Percentiles rank a stretch among this genome's conserved stretches.
Conservation (phyloP, 2,113 vertebrate genomes). For the Laticauda laticaudata region DNA sequence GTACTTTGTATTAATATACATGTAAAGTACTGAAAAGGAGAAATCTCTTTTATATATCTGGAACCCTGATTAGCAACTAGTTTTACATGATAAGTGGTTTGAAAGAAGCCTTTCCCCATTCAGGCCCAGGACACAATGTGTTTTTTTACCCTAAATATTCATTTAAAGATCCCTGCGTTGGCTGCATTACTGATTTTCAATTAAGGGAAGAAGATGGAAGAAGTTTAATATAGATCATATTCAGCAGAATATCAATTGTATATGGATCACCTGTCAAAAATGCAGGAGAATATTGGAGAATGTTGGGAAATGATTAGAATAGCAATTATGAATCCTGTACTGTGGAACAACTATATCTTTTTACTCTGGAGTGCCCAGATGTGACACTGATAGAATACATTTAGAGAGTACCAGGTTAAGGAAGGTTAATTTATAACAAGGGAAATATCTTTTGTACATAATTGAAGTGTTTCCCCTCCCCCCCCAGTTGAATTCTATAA, state of each 20-base stretch:
- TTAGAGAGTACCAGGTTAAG: not conserved
- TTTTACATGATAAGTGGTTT: not conserved
- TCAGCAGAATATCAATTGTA: not conserved
- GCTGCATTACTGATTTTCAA: not conserved
- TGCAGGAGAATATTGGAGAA: not conserved
- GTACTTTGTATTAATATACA: not conserved
- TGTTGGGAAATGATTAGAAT: not conserved
- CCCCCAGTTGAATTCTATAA: not conserved
- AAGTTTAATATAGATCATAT: not conserved
- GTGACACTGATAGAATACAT: not conserved
- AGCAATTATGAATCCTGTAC: not conserved
- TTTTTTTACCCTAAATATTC: not conserved
- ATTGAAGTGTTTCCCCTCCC: not conserved
- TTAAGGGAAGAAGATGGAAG: not conserved
- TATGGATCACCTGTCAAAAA: not conserved
- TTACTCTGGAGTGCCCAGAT: not conserved
- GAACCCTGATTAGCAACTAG: not conserved
- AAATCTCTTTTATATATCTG: not conserved
- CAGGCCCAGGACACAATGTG: not conserved
- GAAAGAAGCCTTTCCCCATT: not conserved
- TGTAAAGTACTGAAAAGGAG: not conserved
- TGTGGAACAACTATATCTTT: not conserved
- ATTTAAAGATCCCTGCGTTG: not conserved
- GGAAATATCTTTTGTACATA: not conserved
- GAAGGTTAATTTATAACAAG: not conserved